Base-by-base conservation (phyloP, 2,797 vertebrate species). In the Rhynchonycteris naso region DNA sequence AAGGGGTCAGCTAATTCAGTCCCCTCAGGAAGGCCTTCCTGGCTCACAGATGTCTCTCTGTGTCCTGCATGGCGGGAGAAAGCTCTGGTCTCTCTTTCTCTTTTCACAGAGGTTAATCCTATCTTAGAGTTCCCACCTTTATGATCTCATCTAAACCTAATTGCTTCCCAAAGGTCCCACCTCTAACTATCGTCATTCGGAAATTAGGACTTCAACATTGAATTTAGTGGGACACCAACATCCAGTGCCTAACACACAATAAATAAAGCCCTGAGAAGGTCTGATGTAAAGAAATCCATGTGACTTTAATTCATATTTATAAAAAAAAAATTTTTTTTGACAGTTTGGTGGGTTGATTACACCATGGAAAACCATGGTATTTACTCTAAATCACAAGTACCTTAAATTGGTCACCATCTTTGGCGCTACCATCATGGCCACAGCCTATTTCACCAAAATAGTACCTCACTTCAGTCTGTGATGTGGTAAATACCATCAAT, bases 251-350 rank as follows among this genome's bases (percentile, higher is more conserved):
- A 58, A 84, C 35, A 79, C 19, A 63, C 1, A 81, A 26, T 15
- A 47, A 81, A 26, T 15, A 47, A 90, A 91, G 50, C 22, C 30
- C 52, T 54, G 58, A 58, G n/a, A 72, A 68, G 13, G 5, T 80
- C 19, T 79, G 56, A 84, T 56, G 26, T 21, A 74, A 91, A 93
- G 28, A 95, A 66, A 52, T 47, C 4, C 72, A 7, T 84, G 10
- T 91, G 14, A 93, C 66, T 93, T 88, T 76, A 84, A 65, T 19
- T 72, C 68, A 21, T 43, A 84, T 65, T 88, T 79, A 61, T 35
- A 8, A 43, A 33, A 56, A 28, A 81, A 28, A 19, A 35, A 11
- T 33, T 61, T 91, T 26, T 43, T 43, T 43, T 43, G 5, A 43
- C 16, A 84, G 7, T 50, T 91, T 89, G 35, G 54, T 85, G 38